Evolutionary conservation across 2,113 vertebrate species (phyloP).

Genomic region (Hypocryptadius cinnamomeus): DNA sequence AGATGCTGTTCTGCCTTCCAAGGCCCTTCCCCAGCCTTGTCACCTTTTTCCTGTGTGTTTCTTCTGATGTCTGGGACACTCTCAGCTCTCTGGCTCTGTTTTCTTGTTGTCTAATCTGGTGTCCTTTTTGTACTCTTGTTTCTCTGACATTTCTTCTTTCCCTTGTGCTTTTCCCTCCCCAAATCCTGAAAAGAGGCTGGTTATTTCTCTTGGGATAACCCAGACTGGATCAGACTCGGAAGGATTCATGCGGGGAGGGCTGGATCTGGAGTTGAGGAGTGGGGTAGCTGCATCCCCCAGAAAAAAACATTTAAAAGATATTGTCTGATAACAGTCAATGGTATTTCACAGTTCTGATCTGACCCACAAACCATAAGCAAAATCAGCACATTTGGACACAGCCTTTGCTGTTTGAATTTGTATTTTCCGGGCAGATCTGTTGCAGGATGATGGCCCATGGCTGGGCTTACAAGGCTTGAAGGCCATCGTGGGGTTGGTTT

Average conservation of each 20-base stretch:
- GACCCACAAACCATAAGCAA: neutral
- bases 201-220: neutral
- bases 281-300: neutral
- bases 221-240: neutral
- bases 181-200: neutral
- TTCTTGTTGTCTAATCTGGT: neutral
- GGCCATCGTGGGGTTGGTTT: neutral
- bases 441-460: neutral
- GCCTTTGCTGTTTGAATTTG: neutral
- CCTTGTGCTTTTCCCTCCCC: neutral
- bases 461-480: neutral
- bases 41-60: neutral
- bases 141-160: neutral
- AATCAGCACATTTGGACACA: neutral
- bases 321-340: neutral
- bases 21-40: neutral
- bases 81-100: neutral
- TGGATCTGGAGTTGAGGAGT: fast-evolving
- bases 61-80: neutral
- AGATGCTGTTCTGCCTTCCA: neutral
- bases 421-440: neutral
- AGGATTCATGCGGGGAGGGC: neutral
- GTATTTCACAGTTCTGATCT: neutral
- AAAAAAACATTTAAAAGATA: neutral
- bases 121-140: neutral